Conservation (phyloP, 2,113 vertebrate species). For the Pangasianodon gigas region DNA sequence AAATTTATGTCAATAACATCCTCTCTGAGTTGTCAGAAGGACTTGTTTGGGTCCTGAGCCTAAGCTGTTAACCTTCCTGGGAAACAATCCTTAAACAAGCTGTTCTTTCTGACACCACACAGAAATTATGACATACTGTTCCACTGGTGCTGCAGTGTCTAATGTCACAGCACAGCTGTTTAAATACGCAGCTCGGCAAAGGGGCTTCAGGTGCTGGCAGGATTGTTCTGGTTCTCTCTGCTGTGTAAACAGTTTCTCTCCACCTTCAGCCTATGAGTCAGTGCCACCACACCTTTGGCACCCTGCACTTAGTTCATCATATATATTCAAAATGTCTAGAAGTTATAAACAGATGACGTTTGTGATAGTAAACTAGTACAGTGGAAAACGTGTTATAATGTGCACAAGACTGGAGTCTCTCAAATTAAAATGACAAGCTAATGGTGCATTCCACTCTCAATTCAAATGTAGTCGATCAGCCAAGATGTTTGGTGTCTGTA, state of each 20-base stretch:
- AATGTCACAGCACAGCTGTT: conserved; percentile 38
- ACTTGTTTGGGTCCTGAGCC: background rate
- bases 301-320: conserved; percentile 1
- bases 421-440: background rate
- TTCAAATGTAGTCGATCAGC: no score
- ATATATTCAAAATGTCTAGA: conserved; percentile 30
- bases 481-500: no score
- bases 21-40: background rate
- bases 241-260: conserved; percentile 29
- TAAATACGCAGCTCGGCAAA: conserved; percentile 27
- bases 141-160: background rate
- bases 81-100: background rate
- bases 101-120: background rate
- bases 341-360: conserved; percentile 8
- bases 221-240: conserved; percentile 5
- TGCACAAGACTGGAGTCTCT: background rate
- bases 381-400: conserved; percentile 14
- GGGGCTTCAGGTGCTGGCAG: background rate
- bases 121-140: conserved; percentile 20
- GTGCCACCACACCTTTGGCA: conserved; percentile 14
- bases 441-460: background rate
- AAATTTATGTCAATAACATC: background rate
- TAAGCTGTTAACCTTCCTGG: background rate
- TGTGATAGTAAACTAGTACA: background rate
- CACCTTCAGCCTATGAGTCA: background rate